Evolutionary conservation across 2,113 vertebrate species (phyloP), one percentile per base, ranked within the genome.

Genomic region (Oreotrochilus melanogaster): DNA sequence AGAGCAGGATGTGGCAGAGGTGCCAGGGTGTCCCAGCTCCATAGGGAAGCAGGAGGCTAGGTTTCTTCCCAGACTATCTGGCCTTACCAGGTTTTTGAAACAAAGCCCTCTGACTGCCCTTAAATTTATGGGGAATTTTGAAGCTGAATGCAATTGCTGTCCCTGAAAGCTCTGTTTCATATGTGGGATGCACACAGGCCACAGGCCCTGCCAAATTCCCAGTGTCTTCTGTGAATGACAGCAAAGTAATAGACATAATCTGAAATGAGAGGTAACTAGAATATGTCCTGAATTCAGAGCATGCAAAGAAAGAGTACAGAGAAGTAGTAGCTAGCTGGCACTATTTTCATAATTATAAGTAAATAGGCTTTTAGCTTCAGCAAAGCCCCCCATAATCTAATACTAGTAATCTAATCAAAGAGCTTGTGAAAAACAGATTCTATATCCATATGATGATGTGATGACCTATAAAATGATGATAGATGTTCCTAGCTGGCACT

Each of bases 361-460:
- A 94, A 96, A 95, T 88, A 75, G 69, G 90, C 90, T 97, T 96
- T 96, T 96, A 96, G 65, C 92, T 94, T 93, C 90, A 94, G 92
- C 90, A 93, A 97, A 95, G 8, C 60, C 88, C 82, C 82, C 51
- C 53, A n/a, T 96, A 97, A 97, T 97, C 95, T 97, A 97, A 97
- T 97, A 88, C 9, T 18, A 64, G 78, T 96, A 97, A 97, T 96
- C 88, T 84, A 97, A 97, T 97, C 65, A 95, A 92, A 92, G 72
- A 93, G 75, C 79, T 95, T 91, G 93, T 92, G 89, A 93, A 94
- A 95, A 96, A 72, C 86, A 95, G 96, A 96, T 95, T 96, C 90
- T 95, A 92, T 95, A 95, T 65, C 82, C 90, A 80, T 96, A 92
- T 65, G 86, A 95, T 90, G 88, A 95, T 96, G 82, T 93, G 90